phyloP scores from a whole-genome alignment of 2,113 vertebrate species.

The Esox niger region DNA sequence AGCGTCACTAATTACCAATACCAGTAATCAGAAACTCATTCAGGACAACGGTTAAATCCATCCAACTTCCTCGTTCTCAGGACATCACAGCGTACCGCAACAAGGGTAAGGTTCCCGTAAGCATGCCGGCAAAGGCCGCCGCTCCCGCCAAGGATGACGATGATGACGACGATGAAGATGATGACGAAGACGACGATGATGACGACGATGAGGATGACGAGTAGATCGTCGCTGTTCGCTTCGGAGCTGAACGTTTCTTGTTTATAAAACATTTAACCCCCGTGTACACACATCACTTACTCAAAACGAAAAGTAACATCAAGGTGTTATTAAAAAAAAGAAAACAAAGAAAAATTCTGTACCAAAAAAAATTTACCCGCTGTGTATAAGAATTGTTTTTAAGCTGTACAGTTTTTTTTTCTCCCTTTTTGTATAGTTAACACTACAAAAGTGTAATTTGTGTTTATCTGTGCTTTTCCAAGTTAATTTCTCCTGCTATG shows the following conservation, averaged over 20 bases:
- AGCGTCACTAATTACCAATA: too few relatives aligned
- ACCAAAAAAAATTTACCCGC: slow-evolving; percentile 66
- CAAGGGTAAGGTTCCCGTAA: slow-evolving; percentile 83
- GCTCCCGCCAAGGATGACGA: slow-evolving; percentile 72
- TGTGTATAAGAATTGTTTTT: slow-evolving; percentile 92
- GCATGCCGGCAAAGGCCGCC: slow-evolving; percentile 77
- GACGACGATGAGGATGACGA: slow-evolving; percentile 89
- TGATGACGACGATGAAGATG: slow-evolving; percentile 75
- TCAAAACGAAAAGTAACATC: slow-evolving; percentile 51
- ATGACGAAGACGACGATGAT: slow-evolving; percentile 91
- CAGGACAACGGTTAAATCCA: too few relatives aligned
- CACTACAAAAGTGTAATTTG: slow-evolving; percentile 88
- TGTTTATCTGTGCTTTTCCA: slow-evolving; percentile 63
- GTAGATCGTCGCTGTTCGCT: slow-evolving; percentile 67
- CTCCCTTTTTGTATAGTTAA: slow-evolving; percentile 80
- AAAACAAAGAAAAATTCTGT: background rate
- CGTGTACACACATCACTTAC: slow-evolving; percentile 89
- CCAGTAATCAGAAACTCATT: too few relatives aligned
- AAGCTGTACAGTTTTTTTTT: slow-evolving; percentile 87
- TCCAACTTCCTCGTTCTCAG: slow-evolving; percentile 54
- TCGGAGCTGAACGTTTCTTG: slow-evolving; percentile 80
- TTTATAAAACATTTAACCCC: slow-evolving; percentile 93
- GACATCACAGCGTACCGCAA: slow-evolving; percentile 94
- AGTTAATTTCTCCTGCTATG: too few relatives aligned
- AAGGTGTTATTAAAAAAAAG: slow-evolving; percentile 69